phyloP scores from a whole-genome alignment of 2,797 vertebrate species.

The Neostethus bicornis region DNA sequence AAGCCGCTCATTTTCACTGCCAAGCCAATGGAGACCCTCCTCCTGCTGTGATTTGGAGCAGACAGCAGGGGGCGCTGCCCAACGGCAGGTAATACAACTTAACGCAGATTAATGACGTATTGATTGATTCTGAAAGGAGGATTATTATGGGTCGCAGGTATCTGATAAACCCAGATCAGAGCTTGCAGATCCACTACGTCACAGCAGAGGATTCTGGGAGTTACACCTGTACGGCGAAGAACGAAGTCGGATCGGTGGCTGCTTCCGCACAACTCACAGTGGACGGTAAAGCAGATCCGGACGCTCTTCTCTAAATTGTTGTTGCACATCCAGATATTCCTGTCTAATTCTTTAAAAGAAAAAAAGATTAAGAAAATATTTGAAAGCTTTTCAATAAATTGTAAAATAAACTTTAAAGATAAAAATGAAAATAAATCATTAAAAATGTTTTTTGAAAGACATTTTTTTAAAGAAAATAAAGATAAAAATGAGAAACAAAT shows the following conservation, averaged over 20 bases:
- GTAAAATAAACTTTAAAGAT: no score
- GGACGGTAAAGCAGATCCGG: slow-evolving; percentile 82
- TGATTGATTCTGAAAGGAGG: neutral
- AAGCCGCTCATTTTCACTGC: slow-evolving; percentile 83
- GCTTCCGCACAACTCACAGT: slow-evolving; percentile 79
- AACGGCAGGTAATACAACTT: slow-evolving; percentile 86
- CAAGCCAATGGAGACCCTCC: slow-evolving; percentile 80
- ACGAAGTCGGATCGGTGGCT: slow-evolving; percentile 76
- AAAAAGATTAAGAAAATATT: no score
- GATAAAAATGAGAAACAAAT: no score
- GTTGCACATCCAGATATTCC: no score
- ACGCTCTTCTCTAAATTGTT: no score
- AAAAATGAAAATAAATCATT: no score
- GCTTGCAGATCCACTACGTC: slow-evolving; percentile 84
- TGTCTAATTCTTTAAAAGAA: neutral
- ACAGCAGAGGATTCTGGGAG: slow-evolving; percentile 77
- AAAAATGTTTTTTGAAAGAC: no score
- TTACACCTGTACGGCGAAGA: slow-evolving; percentile 86
- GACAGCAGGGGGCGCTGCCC: slow-evolving; percentile 84
- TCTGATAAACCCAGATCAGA: slow-evolving; percentile 84
- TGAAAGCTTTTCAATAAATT: no score
- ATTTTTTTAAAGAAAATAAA: no score
- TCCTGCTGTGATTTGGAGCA: slow-evolving; percentile 83
- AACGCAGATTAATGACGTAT: neutral
- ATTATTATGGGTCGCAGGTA: slow-evolving; percentile 73